A percentile compares a stretch with the other conserved stretches of the same genome.
Evolutionary conservation across 2,797 vertebrate species (phyloP).

Genomic region (Sebastes steindachneri): DNA sequence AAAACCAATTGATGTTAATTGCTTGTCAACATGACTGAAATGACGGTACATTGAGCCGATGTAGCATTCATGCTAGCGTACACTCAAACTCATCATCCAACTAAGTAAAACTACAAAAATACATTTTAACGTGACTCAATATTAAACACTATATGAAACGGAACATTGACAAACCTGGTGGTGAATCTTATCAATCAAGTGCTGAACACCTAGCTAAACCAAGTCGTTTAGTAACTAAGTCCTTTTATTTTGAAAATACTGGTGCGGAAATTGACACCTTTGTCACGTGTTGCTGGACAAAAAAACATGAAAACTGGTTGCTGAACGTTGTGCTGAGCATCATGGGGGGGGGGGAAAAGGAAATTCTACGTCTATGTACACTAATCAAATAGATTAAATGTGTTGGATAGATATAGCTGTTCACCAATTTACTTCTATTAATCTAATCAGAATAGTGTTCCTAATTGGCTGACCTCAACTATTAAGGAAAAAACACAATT

Average conservation of each 20-base stretch:
- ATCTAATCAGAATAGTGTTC: not conserved
- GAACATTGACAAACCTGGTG: not conserved
- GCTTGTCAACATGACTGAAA: not conserved
- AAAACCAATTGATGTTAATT: not conserved
- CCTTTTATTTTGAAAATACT: too few species aligned
- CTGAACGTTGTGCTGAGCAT: too few species aligned
- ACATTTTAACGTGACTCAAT: too few species aligned
- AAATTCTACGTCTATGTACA: too few species aligned
- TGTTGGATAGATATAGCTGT: too few species aligned
- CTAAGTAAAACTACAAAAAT: too few species aligned
- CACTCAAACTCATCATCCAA: rapidly evolving
- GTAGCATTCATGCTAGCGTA: not conserved
- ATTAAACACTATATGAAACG: not conserved
- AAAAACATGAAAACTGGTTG: not conserved
- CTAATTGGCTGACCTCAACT: not conserved
- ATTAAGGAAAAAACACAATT: not conserved
- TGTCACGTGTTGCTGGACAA: not conserved
- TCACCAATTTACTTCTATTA: not conserved
- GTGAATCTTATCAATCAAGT: not conserved
- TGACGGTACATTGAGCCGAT: not conserved
- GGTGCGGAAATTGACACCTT: too few species aligned
- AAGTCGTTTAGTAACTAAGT: too few species aligned
- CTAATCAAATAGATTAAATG: too few species aligned
- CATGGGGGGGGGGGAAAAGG: too few species aligned
- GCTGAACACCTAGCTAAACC: not conserved